Conservation (phyloP, 2,113 vertebrate genomes). For the Xiphophorus hellerii region DNA sequence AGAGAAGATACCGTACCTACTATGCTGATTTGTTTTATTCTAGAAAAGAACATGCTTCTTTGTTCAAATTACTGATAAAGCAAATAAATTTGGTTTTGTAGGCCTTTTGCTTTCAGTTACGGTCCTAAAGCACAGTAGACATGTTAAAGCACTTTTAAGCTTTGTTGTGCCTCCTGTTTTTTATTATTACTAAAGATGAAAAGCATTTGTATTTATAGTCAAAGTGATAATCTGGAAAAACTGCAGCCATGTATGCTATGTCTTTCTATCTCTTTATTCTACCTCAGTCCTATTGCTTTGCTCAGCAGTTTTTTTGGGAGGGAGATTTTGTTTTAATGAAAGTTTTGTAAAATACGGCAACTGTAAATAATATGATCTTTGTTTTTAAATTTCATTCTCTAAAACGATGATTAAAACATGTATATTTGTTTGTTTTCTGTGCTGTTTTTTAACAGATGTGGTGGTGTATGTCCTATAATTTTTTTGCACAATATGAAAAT, state of each 20-base stretch:
- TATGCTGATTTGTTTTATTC: background rate
- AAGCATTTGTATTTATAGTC: background rate
- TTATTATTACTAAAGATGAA: background rate
- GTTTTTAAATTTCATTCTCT: slow-evolving; percentile 49
- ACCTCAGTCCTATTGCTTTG: slow-evolving; percentile 78
- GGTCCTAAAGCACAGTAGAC: background rate
- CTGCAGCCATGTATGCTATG: slow-evolving; percentile 1
- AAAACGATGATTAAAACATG: slow-evolving; percentile 54
- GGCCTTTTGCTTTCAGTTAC: background rate
- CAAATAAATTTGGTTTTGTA: background rate
- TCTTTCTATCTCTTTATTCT: slow-evolving; percentile 66
- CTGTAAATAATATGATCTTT: slow-evolving; percentile 75
- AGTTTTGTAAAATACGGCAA: slow-evolving; percentile 71
- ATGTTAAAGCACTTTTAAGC: background rate
- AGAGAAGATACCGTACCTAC: slow-evolving; percentile 4
- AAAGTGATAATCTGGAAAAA: background rate
- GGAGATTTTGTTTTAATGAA: slow-evolving; percentile 24
- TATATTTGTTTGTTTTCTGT: slow-evolving; percentile 49
- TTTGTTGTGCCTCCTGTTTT: background rate
- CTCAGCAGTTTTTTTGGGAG: slow-evolving; percentile 36
- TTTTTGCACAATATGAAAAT: slow-evolving; percentile 80
- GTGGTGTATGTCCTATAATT: slow-evolving; percentile 47
- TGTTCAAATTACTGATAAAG: too few species aligned
- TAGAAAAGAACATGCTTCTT: background rate
- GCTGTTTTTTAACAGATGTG: slow-evolving; percentile 55